Percentiles rank a stretch among this genome's conserved stretches.
Evolutionary conservation across 2,888 invertebrate species (phyloP).

Genomic region (Mactromeris polynyma): DNA sequence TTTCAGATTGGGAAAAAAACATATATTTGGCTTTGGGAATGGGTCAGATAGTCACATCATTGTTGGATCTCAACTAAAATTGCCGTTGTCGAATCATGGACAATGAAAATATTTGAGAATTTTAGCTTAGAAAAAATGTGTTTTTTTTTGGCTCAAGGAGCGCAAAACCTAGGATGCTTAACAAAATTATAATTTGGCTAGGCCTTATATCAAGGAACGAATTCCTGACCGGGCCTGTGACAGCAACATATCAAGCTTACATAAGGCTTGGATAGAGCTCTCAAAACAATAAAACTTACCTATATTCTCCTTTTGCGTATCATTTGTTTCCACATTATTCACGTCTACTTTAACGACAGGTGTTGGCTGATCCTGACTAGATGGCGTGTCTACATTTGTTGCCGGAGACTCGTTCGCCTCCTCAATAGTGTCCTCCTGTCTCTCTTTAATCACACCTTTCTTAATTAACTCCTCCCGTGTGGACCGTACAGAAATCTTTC

Average conservation of each 20-base stretch:
- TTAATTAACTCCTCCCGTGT: constrained; percentile 98
- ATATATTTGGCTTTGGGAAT: too few relatives aligned
- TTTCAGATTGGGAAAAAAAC: too few relatives aligned
- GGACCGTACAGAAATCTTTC: constrained; percentile 99
- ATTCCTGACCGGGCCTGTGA: neutral
- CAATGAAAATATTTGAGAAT: too few relatives aligned
- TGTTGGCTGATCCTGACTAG: constrained; percentile 52
- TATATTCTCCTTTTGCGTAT: neutral
- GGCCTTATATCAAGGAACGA: too few relatives aligned
- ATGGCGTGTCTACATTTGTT: constrained; percentile 24
- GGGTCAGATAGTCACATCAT: too few relatives aligned
- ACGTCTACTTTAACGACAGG: constrained; percentile 7
- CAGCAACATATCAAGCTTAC: neutral
- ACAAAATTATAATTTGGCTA: too few relatives aligned
- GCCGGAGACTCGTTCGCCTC: constrained; percentile 54
- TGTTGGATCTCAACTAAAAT: too few relatives aligned
- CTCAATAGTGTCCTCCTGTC: constrained; percentile 72
- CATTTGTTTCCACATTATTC: constrained; percentile 47
- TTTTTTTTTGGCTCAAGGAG: too few relatives aligned
- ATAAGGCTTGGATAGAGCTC: neutral
- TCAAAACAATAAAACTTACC: neutral
- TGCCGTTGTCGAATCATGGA: too few relatives aligned
- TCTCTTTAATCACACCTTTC: constrained; percentile 93
- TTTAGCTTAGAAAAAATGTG: too few relatives aligned
- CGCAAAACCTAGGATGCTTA: too few relatives aligned